Evolutionary conservation across 2,113 vertebrate genomes (phyloP).

Genomic region (Erpornis zantholeuca): DNA sequence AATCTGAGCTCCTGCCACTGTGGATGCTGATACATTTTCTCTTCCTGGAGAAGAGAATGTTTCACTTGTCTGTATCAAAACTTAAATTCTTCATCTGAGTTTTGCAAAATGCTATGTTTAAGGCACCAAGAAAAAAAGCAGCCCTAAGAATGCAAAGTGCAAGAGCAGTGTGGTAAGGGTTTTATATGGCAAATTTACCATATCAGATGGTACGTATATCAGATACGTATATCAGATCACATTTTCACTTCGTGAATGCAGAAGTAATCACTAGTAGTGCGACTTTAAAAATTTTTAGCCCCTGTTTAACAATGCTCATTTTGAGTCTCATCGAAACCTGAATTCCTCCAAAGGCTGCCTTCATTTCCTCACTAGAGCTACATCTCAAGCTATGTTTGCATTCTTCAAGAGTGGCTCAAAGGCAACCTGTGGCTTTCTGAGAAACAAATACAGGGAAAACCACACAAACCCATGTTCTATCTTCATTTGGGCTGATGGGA

Average conservation of each 20-base stretch:
- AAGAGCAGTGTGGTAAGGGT: background rate
- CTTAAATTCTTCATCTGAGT: background rate
- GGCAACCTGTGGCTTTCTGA: background rate
- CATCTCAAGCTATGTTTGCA: background rate
- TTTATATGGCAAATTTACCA: background rate
- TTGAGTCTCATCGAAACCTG: background rate
- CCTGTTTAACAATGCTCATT: background rate
- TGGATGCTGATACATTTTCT: background rate
- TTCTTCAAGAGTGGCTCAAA: background rate
- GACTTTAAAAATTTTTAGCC: background rate
- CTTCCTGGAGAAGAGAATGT: background rate
- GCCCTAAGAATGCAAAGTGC: background rate
- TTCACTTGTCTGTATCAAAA: background rate
- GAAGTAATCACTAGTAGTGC: background rate
- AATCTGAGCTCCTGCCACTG: background rate
- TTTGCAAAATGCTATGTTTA: background rate
- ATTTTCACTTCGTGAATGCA: background rate
- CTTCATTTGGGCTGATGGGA: background rate
- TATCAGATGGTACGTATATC: too few species aligned
- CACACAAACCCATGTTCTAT: background rate
- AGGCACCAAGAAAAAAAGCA: background rate
- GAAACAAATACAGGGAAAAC: background rate
- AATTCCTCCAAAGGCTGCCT: background rate
- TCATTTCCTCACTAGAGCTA: background rate
- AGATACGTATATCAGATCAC: background rate